Evolutionary conservation across 2,113 vertebrate genomes (phyloP).

Genomic region (Takifugu bimaculatus): DNA sequence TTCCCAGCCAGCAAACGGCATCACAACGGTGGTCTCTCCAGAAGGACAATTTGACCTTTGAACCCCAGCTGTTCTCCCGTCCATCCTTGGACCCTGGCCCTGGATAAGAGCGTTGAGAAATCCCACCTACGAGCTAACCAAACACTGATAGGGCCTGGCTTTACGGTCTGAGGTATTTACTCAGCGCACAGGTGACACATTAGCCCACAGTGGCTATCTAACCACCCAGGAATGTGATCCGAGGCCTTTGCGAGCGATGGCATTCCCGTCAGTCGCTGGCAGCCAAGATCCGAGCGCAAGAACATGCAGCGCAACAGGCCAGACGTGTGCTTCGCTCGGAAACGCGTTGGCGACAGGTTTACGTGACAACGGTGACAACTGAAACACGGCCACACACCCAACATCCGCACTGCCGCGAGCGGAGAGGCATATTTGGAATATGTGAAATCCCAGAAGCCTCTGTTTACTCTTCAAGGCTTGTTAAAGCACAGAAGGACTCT

Average conservation of each 20-base stretch:
- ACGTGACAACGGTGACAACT: not conserved
- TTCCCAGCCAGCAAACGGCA: not conserved
- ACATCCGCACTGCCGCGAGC: not conserved
- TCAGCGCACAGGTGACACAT: conserved; percentile 38
- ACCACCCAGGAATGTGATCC: conserved; percentile 27
- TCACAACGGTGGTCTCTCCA: conserved; percentile 3
- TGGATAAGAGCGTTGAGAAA: conserved; percentile 31
- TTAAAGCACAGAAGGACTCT: not conserved
- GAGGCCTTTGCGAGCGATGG: not conserved
- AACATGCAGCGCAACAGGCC: conserved; percentile 3
- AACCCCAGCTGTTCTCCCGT: not conserved
- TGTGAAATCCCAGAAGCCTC: no score
- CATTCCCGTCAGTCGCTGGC: conserved; percentile 7
- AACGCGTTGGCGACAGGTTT: not conserved
- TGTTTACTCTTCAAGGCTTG: no score
- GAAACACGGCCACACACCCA: not conserved
- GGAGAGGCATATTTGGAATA: not conserved
- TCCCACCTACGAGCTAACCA: conserved; percentile 29
- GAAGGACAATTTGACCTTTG: conserved; percentile 26
- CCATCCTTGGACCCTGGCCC: conserved; percentile 51
- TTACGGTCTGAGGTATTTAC: conserved; percentile 32
- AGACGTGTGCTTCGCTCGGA: conserved; percentile 8
- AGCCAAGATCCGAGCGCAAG: not conserved
- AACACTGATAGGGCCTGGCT: conserved; percentile 27
- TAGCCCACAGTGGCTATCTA: conserved; percentile 9